Conservation (phyloP, 2,113 vertebrate species). For the Aldabrachelys gigantea region DNA sequence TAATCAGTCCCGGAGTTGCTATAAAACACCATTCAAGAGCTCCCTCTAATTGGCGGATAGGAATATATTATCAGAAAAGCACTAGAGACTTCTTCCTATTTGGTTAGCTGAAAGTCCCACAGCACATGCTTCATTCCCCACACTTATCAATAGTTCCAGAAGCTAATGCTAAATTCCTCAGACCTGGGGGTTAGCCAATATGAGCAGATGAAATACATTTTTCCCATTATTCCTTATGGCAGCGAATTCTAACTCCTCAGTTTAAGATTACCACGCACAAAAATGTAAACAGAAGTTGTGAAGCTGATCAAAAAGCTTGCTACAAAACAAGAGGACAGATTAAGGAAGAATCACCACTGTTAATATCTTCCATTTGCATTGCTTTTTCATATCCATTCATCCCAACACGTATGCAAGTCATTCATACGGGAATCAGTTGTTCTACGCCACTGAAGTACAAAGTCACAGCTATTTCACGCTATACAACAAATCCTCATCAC, state of each 20-base stretch:
- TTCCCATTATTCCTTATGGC: not conserved
- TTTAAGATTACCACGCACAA: not conserved
- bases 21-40: not conserved
- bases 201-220: not conserved
- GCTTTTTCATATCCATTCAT: not conserved
- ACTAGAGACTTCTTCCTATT: conserved; percentile 4
- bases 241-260: not conserved
- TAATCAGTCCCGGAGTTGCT: not conserved
- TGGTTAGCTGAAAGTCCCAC: not conserved
- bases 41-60: not conserved
- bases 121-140: not conserved
- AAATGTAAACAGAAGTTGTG: not conserved
- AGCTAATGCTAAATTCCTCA: not conserved
- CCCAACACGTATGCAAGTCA: not conserved
- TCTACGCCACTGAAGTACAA: not conserved
- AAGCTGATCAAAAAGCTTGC: not conserved
- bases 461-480: not conserved
- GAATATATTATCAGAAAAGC: conserved; percentile 6
- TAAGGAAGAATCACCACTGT: not conserved
- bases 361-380: not conserved
- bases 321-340: not conserved
- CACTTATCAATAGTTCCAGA: not conserved
- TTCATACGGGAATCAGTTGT: not conserved
- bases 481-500: not conserved
- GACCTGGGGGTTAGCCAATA: not conserved